A percentile compares a stretch with the other conserved stretches of the same genome.
These are phyloP conservation scores for Sebastes ruberrimus DNA, from an alignment of 2,797 vertebrate genomes.

Conservation along the genomic window DNA sequence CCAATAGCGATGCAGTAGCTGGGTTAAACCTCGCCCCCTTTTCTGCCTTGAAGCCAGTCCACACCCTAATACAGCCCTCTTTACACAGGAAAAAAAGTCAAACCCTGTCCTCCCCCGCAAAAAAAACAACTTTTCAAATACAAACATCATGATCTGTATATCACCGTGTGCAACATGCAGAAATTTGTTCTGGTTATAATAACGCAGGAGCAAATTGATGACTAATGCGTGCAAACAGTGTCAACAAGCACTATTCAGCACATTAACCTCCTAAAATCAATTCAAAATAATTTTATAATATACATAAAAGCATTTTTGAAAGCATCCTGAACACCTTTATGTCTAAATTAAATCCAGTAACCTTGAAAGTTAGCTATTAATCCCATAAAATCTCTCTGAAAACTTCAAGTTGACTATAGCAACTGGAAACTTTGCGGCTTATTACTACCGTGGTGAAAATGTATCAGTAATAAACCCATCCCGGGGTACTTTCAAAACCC, in stretches of 20 bases:
- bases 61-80: conserved; percentile 70
- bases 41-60: conserved; percentile 53
- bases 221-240: neutral
- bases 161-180: conserved; percentile 9
- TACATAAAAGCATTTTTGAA: neutral
- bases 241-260: conserved; percentile 7
- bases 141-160: conserved; percentile 28
- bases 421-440: conserved; percentile 28
- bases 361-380: neutral
- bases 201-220: neutral
- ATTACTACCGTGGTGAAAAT: conserved; percentile 25
- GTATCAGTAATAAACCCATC: conserved; percentile 41
- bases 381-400: conserved; percentile 13
- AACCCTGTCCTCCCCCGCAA: conserved; percentile 36
- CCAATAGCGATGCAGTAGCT: conserved; percentile 81
- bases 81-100: conserved; percentile 28
- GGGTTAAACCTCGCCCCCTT: conserved; percentile 67
- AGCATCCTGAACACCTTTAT: neutral
- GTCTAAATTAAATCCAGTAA: neutral
- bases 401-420: conserved; percentile 2
- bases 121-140: conserved; percentile 15
- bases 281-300: neutral
- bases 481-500: conserved; percentile 18
- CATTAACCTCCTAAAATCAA: neutral
- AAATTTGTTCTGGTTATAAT: neutral